These are phyloP conservation scores for Scolopax rusticola DNA, from an alignment of 2,797 vertebrate species.

Conservation along the genomic window DNA sequence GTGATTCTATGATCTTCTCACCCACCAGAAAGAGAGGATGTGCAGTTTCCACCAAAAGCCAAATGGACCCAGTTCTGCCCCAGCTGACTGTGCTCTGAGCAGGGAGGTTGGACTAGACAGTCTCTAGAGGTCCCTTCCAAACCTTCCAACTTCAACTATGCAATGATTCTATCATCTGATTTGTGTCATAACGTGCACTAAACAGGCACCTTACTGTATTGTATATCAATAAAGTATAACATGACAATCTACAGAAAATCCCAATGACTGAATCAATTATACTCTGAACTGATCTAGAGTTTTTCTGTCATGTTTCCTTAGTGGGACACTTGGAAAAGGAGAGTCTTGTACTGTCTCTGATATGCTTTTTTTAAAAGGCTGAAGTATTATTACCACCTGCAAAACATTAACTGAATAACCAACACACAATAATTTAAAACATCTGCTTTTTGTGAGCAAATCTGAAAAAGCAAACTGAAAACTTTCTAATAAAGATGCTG, in stretches of 20 bases:
- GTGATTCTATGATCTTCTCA: too few relatives aligned
- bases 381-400: conserved; percentile 29
- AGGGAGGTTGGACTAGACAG: not conserved
- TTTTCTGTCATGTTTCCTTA: not conserved
- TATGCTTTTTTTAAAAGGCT: not conserved
- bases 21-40: not conserved
- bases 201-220: not conserved
- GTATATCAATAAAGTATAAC: not conserved
- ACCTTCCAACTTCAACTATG: not conserved
- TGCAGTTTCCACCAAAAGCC: not conserved
- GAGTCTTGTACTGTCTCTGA: not conserved
- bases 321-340: not conserved
- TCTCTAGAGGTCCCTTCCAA: not conserved
- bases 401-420: conserved; percentile 39
- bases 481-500: conserved; percentile 45
- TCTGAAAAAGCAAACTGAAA: conserved; percentile 55
- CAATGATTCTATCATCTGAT: not conserved
- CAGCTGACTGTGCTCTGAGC: not conserved
- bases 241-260: not conserved
- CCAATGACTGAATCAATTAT: not conserved
- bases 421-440: not conserved
- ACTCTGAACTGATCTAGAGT: not conserved
- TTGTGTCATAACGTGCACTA: not conserved
- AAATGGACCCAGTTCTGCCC: not conserved
- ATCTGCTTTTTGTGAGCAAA: conserved; percentile 19